phyloP scores from a whole-genome alignment of 2,113 vertebrate genomes.

The Cyanoliseus patagonus region DNA sequence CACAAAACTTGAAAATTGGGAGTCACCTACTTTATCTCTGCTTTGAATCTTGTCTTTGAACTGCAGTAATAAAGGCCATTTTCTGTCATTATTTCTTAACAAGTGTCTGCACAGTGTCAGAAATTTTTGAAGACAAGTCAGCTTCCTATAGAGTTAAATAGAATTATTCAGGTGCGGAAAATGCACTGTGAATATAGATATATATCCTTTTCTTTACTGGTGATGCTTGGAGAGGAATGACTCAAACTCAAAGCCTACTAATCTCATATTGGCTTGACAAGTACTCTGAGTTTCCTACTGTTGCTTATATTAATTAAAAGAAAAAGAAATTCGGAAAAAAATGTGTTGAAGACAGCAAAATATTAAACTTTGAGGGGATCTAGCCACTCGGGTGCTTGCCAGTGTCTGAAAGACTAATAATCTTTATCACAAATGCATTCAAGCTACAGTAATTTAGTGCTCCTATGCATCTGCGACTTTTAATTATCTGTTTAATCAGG shows the following conservation, averaged over 20 bases:
- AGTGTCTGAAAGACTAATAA: conserved; percentile 20
- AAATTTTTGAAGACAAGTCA: conserved; percentile 50
- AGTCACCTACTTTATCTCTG: conserved; percentile 51
- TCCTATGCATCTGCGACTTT: conserved; percentile 65
- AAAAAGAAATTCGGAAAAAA: not conserved
- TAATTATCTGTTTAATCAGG: conserved; percentile 75
- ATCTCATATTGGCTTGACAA: conserved; percentile 10
- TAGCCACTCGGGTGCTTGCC: not conserved
- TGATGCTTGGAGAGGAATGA: not conserved
- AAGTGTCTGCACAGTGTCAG: conserved; percentile 25
- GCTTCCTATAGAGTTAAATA: conserved; percentile 46
- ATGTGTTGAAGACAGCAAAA: conserved; percentile 24
- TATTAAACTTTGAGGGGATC: not conserved
- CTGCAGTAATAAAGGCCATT: conserved; percentile 19
- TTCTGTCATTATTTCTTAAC: conserved; percentile 61
- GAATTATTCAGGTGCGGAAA: conserved; percentile 40
- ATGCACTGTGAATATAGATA: not conserved
- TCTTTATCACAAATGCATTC: conserved; percentile 38
- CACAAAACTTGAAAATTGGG: conserved; percentile 25
- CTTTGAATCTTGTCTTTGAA: conserved; percentile 40
- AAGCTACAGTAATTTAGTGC: conserved; percentile 55
- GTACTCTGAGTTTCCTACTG: not conserved
- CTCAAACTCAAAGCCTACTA: not conserved
- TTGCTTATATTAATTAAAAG: conserved; percentile 50
- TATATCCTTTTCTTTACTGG: not conserved